Conservation (phyloP, 2,888 invertebrate species). For the Perizoma flavofasciatum region DNA sequence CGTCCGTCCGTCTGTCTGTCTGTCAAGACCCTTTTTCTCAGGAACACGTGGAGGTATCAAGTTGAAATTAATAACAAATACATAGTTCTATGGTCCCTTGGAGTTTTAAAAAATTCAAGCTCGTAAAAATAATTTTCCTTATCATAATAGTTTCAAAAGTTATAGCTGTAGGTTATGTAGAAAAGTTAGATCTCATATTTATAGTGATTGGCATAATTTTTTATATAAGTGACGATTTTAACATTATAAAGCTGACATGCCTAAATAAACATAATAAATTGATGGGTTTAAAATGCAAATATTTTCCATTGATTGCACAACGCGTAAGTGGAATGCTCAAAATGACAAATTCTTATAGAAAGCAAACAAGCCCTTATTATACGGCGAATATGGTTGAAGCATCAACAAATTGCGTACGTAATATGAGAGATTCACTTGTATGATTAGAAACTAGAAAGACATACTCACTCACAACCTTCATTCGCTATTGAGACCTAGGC, state of each 20-base stretch:
- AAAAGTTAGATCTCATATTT: no score
- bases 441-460: conserved; percentile 35
- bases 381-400: conserved; percentile 8
- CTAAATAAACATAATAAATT: conserved; percentile 28
- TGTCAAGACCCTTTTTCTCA: no score
- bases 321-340: conserved; percentile 10
- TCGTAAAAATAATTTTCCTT: no score
- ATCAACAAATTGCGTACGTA: conserved; percentile 4
- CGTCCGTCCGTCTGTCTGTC: no score
- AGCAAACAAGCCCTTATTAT: conserved; percentile 7
- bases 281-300: conserved; percentile 16
- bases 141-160: no score
- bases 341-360: conserved; percentile 9
- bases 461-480: conserved; percentile 51
- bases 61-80: no score
- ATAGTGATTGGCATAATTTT: no score
- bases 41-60: no score
- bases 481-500: conserved; percentile 21
- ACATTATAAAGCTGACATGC: conserved; percentile 31
- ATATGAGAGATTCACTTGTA: conserved; percentile 21
- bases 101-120: no score
- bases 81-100: no score
- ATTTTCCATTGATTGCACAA: conserved; percentile 10
- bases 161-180: no score
- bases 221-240: no score